Conservation (phyloP, 2,113 vertebrate species). For the Anolis carolinensis region DNA sequence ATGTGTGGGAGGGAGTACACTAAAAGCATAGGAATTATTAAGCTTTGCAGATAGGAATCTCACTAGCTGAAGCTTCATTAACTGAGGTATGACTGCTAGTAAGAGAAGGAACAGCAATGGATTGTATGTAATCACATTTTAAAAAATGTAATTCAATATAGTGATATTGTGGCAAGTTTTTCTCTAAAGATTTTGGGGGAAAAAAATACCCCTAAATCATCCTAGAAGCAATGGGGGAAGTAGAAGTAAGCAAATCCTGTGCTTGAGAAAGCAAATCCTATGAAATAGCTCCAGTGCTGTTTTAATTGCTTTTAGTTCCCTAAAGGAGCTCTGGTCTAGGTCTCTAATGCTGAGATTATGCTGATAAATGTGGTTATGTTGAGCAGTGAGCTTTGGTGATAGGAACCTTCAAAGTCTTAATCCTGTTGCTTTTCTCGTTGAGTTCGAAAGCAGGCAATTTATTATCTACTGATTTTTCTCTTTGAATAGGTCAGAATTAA, state of each 20-base stretch:
- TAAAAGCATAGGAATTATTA: too few species aligned
- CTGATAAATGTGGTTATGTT: slow-evolving; percentile 67
- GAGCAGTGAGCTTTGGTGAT: slow-evolving; percentile 65
- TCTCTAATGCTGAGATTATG: slow-evolving; percentile 72
- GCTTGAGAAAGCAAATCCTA: not conserved
- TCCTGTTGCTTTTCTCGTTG: slow-evolving; percentile 57
- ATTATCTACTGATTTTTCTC: slow-evolving; percentile 71
- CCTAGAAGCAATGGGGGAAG: not conserved
- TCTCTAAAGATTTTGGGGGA: not conserved
- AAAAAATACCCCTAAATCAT: not conserved
- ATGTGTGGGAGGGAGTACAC: not conserved
- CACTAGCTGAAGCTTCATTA: too few species aligned
- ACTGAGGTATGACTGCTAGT: too few species aligned
- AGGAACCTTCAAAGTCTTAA: slow-evolving; percentile 68
- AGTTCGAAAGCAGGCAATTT: slow-evolving; percentile 58
- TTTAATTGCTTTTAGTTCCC: slow-evolving; percentile 59
- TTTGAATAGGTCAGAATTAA: slow-evolving; percentile 70
- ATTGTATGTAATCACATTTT: not conserved
- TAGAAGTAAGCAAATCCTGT: not conserved
- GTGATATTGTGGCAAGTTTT: not conserved
- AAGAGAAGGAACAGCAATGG: not conserved
- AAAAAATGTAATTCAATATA: not conserved
- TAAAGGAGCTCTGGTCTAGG: slow-evolving; percentile 66
- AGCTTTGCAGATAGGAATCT: too few species aligned
- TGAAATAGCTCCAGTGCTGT: slow-evolving; percentile 3